Evolutionary conservation across 2,888 invertebrate genomes (phyloP), one percentile per base, ranked within the genome.

Genomic region (Ecliptopera silaceata): DNA sequence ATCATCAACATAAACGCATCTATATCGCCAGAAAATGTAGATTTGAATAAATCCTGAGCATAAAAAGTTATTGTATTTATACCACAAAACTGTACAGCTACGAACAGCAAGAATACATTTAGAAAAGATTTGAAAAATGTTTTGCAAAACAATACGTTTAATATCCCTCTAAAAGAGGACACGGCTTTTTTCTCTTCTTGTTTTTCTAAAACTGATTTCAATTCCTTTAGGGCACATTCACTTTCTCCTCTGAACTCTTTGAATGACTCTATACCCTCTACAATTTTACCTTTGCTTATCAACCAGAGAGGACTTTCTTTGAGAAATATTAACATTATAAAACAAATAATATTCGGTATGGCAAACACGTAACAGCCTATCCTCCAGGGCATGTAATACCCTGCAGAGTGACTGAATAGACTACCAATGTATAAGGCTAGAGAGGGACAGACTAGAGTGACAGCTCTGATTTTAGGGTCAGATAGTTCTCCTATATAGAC

Each of bases 271-370:
- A 69, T 64, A 0, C 82, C 84, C 60, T 74, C 69, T 2, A 77
- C 69, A 1, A 55, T 65, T 54, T 65, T 77, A 0, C 79, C 80
- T 64, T 80, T 80, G 1, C 72, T 63, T 18, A 84, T 69, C 20
- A 84, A 56, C 84, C 84, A 84, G 3, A 82, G 43, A 0, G 84
- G 84, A 22, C 82, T 84, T 66, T 84, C 84, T 69, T 77, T 77
- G 29, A 82, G 58, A 47, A 70, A 67, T 3, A 79, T 2, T 0
- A 80, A 36, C 10, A 75, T 51, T 0, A 62, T 6, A n/a, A 75
- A 66, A 36, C 74, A 59, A 12, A 77, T 1, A 4, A 76, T n/a
- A 55, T 65, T 75, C 0, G 82, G 75, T 12, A 72, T 32, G 4
- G 65, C 59, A 34, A 74, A 82, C 4, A 82, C 49, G 10, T 69